Conservation (phyloP, 2,888 invertebrate genomes). For the Lissonota sp. region DNA sequence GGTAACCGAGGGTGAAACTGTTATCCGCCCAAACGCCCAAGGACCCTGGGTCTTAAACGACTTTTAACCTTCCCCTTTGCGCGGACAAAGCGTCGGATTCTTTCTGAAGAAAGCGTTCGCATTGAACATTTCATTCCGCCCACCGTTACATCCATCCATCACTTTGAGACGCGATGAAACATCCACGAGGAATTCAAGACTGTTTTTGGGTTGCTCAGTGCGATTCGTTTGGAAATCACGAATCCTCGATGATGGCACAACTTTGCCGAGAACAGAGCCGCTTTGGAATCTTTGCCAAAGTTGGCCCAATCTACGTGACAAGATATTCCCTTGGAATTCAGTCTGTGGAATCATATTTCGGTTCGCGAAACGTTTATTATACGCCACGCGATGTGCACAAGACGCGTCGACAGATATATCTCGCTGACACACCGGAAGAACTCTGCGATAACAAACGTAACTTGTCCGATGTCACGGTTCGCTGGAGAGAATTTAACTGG, state of each 20-base stretch:
- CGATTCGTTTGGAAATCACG: too few relatives aligned
- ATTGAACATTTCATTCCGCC: not conserved
- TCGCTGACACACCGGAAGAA: constrained; percentile 1
- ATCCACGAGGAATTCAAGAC: not conserved
- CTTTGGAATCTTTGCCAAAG: not conserved
- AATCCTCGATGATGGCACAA: not conserved
- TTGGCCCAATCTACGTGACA: not conserved
- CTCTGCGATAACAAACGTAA: constrained; percentile 30
- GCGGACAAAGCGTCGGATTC: not conserved
- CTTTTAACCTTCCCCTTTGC: not conserved
- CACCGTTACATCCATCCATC: not conserved
- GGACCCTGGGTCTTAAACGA: not conserved
- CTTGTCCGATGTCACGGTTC: constrained; percentile 38
- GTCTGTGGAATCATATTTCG: not conserved
- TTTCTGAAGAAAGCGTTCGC: not conserved
- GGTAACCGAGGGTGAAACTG: not conserved
- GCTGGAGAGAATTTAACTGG: constrained; percentile 11
- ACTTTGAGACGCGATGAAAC: not conserved
- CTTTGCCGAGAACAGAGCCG: not conserved
- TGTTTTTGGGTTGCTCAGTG: not conserved
- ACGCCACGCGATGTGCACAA: not conserved
- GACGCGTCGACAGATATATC: constrained; percentile 21
- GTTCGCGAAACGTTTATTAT: not conserved
- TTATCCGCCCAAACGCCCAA: not conserved
- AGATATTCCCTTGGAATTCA: not conserved